These are phyloP conservation scores for Drosophila yooni DNA, from an alignment of 2,888 invertebrate species.

Conservation along the genomic window DNA sequence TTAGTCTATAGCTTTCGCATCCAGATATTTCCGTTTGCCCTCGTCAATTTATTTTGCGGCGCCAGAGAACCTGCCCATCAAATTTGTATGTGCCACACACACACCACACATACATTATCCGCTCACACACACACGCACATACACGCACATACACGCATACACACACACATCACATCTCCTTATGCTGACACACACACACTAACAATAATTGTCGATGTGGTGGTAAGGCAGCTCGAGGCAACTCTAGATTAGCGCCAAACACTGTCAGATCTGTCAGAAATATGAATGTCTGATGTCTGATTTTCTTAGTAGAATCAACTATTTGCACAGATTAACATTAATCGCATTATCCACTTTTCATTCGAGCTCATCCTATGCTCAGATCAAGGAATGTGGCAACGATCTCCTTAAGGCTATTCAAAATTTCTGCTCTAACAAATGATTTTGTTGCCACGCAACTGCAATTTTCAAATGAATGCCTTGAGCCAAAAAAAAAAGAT, in stretches of 20 bases:
- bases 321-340: neutral
- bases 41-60: constrained; percentile 66
- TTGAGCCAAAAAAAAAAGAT: no score
- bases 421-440: no score
- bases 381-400: no score
- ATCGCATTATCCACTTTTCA: neutral
- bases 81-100: constrained; percentile 61
- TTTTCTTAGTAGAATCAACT: neutral
- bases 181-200: constrained; percentile 8
- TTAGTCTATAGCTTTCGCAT: constrained; percentile 15
- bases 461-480: no score
- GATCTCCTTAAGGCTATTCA: no score
- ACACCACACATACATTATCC: constrained; percentile 46
- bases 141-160: constrained; percentile 18
- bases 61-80: constrained; percentile 24
- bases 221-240: constrained; percentile 31
- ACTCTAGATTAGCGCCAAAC: constrained; percentile 23
- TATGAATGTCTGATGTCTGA: no score
- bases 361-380: neutral
- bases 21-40: constrained; percentile 36
- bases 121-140: constrained; percentile 22
- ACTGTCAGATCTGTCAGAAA: constrained; percentile 8
- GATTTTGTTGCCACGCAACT: no score
- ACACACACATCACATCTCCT: constrained; percentile 8
- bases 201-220: constrained; percentile 1